Conservation (phyloP, 2,113 vertebrate genomes). For the Ifrita kowaldi region DNA sequence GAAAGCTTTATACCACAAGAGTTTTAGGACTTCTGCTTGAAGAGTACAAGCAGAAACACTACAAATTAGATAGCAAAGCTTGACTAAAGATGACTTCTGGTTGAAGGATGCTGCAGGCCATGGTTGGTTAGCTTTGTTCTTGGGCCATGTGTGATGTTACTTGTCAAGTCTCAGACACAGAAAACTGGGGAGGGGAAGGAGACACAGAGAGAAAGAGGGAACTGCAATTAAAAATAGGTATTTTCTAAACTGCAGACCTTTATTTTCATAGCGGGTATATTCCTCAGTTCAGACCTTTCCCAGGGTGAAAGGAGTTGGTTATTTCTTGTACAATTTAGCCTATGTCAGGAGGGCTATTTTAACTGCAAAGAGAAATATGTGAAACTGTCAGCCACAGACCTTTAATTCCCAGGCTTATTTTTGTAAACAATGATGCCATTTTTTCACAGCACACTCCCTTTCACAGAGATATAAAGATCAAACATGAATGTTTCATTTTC, state of each 20-base stretch:
- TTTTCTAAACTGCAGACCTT: constrained; percentile 7
- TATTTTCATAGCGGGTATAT: background rate
- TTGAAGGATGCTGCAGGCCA: constrained; percentile 32
- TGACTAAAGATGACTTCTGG: constrained; percentile 25
- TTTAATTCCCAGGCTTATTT: constrained; percentile 53
- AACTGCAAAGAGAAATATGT: constrained; percentile 24
- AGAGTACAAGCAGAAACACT: background rate
- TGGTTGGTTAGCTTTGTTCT: constrained; percentile 14
- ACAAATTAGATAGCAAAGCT: background rate
- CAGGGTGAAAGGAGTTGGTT: constrained; percentile 6
- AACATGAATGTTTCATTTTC: constrained; percentile 29
- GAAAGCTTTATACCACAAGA: background rate
- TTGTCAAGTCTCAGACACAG: background rate
- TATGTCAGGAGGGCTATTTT: constrained; percentile 42
- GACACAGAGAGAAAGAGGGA: background rate
- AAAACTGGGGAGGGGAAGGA: background rate
- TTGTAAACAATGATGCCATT: constrained; percentile 60
- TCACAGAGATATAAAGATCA: constrained; percentile 32
- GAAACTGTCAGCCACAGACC: constrained; percentile 15
- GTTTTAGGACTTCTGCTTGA: constrained; percentile 7
- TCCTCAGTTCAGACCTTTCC: background rate
- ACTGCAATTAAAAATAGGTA: constrained; percentile 25
- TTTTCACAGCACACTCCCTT: background rate
- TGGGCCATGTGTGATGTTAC: background rate
- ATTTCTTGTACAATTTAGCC: constrained; percentile 30